Base-by-base conservation (phyloP, 2,888 invertebrate species). In the Macrosiphum euphorbiae region DNA sequence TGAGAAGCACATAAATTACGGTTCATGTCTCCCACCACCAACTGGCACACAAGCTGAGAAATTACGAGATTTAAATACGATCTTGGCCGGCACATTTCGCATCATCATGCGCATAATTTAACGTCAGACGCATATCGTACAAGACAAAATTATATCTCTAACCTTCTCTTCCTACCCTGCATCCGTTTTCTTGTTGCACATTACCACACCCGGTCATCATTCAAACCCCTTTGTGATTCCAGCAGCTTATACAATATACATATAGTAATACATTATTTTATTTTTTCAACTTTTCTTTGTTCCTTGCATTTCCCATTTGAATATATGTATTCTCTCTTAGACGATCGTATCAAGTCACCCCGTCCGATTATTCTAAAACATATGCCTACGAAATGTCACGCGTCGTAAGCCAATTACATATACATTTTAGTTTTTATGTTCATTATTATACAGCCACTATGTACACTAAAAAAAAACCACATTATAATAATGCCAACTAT, bases 21-120 rank as follows among this genome's bases (percentile, higher is more conserved):
- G 50, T 87, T 90, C 90, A 86, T 90, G 90, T 86, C 89, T 86
- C 86, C 90, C 52, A 90, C 90, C 85, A 94, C 90, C 94, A 94
- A 90, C 94, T 90, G 94, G 94, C 90, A 90, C 94, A 90, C 85
- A 26, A 94, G 94, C 86, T 90, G 90, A 90, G 94, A 94, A 94
- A 94, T 94, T 90, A 94, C 90, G 86, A 94, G 94, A 94, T 94
- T 94, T 94, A 94, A 94, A 94, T 94, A 94, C 94, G 90, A 94
- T 94, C 94, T 94, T 93, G 89, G 94, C 85, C 94, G 50, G 94
- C 85, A 90, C 90, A 90, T 90, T 94, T 90, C 90, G 90, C 94
- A 94, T 94, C 94, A 94, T 94, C 94, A 94, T 94, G 94, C 94
- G 94, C 94, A 94, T 94, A 94, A 94, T 90, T 94, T 94, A 94